A percentile compares a stretch with the other conserved stretches of the same genome.
phyloP scores from a whole-genome alignment of 2,888 invertebrate species.

The Eupithecia inturbata region DNA sequence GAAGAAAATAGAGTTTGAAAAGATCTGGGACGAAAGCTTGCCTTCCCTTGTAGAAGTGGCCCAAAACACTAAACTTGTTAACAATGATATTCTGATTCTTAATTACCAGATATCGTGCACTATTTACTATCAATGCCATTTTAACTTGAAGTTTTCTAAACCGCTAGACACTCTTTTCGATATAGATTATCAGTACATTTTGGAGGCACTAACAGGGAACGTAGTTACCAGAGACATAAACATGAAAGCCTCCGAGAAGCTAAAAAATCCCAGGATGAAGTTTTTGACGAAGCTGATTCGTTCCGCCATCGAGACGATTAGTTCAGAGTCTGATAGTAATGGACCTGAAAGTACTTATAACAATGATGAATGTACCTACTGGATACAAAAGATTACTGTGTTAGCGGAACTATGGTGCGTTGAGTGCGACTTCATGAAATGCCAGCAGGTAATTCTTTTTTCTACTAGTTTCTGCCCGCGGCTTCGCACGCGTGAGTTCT shows the following conservation, averaged over 20 bases:
- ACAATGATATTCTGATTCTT: slow-evolving; percentile 89
- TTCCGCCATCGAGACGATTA: slow-evolving; percentile 89
- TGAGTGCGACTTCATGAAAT: slow-evolving; percentile 88
- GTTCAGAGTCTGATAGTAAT: slow-evolving; percentile 80
- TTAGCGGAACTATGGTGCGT: slow-evolving; percentile 91
- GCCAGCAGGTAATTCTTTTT: slow-evolving; percentile 87
- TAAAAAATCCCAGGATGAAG: slow-evolving; percentile 87
- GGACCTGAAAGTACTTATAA: slow-evolving; percentile 74
- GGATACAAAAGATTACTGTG: slow-evolving; percentile 89
- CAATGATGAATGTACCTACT: slow-evolving; percentile 76
- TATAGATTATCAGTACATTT: slow-evolving; percentile 86
- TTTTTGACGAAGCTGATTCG: slow-evolving; percentile 90
- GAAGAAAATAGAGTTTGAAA: slow-evolving; percentile 82
- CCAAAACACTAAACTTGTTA: slow-evolving; percentile 89
- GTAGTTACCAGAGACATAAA: slow-evolving; percentile 82
- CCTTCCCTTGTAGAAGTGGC: slow-evolving; percentile 91
- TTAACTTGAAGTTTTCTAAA: slow-evolving; percentile 89
- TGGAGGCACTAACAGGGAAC: slow-evolving; percentile 73
- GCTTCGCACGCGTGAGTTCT: no score
- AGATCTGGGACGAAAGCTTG: slow-evolving; percentile 87
- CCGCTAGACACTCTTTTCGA: slow-evolving; percentile 91
- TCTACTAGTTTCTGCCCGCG: not conserved
- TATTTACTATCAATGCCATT: slow-evolving; percentile 90
- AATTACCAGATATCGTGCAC: slow-evolving; percentile 92
- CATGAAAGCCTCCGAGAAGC: slow-evolving; percentile 87